Evolutionary conservation across 2,797 vertebrate genomes (phyloP).

Genomic region (Ceryle rudis): DNA sequence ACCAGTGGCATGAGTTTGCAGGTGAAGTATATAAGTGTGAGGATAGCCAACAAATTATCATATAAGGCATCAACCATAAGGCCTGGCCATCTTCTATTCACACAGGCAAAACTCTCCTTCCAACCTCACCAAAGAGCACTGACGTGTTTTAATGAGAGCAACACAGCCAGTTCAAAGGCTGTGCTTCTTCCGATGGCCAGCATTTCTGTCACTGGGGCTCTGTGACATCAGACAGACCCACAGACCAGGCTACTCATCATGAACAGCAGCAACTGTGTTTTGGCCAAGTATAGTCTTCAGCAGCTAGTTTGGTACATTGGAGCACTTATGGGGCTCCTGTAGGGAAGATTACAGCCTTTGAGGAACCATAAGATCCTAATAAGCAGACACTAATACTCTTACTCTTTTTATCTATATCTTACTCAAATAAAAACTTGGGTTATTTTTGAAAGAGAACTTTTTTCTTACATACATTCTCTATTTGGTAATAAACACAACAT

Average conservation of each 20-base stretch:
- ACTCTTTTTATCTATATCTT: background rate
- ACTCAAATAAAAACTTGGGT: background rate
- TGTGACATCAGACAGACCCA: background rate
- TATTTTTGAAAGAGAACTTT: background rate
- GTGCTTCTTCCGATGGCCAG: background rate
- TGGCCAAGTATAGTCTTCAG: background rate
- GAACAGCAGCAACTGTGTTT: background rate
- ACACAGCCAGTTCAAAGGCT: background rate
- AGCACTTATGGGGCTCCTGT: background rate
- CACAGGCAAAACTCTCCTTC: fast-evolving
- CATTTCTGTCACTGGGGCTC: fast-evolving
- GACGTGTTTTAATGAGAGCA: background rate
- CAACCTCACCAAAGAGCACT: background rate
- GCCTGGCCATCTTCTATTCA: background rate
- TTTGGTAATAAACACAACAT: background rate
- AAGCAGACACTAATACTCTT: background rate
- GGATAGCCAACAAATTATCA: fast-evolving
- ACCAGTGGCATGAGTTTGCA: background rate
- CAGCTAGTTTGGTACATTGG: background rate
- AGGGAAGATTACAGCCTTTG: background rate
- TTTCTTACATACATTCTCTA: background rate
- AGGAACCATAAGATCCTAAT: background rate
- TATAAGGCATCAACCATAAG: fast-evolving
- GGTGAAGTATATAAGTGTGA: background rate
- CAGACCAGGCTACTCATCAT: fast-evolving